phyloP scores from a whole-genome alignment of 2,113 vertebrate species.

The Pristiophorus japonicus region DNA sequence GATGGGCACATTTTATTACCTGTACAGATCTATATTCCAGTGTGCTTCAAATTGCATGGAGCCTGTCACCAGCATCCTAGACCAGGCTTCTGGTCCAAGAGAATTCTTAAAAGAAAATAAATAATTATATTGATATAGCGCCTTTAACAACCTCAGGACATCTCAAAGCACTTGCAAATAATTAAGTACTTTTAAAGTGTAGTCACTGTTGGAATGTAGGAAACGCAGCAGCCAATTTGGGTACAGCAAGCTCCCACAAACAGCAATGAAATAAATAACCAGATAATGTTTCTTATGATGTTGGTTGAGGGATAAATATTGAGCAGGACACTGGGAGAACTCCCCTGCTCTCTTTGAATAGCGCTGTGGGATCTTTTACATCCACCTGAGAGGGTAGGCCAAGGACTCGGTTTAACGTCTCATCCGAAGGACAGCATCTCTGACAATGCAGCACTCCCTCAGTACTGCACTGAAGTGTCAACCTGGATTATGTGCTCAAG shows the following conservation, averaged over 20 bases:
- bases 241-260: not conserved
- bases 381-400: not conserved
- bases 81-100: not conserved
- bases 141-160: not conserved
- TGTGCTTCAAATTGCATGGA: not conserved
- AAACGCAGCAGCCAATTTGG: not conserved
- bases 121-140: not conserved
- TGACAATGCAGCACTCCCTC: not conserved
- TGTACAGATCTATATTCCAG: not conserved
- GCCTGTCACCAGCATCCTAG: not conserved
- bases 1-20: not conserved
- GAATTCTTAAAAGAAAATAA: not conserved
- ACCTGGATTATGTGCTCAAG: too few relatives aligned
- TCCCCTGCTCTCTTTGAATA: not conserved
- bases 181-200: not conserved
- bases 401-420: not conserved
- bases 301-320: not conserved
- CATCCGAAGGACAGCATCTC: not conserved
- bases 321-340: not conserved
- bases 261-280: not conserved
- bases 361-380: not conserved
- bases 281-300: not conserved
- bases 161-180: not conserved
- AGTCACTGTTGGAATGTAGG: not conserved
- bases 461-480: not conserved